Evolutionary conservation across 1,140 invertebrate genomes (phyloP).

Genomic region (Euura saliciscinereae): DNA sequence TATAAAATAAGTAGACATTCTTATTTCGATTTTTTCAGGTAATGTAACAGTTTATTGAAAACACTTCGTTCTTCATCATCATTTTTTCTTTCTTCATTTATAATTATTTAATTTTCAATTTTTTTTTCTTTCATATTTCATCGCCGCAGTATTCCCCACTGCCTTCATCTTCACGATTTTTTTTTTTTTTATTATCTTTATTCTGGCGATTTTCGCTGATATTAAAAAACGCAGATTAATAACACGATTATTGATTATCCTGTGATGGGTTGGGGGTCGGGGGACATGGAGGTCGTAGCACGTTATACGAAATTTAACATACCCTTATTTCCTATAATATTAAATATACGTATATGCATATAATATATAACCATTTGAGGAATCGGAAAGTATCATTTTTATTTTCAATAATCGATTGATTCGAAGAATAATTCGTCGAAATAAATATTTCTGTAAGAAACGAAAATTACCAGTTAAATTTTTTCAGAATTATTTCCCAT

Average conservation of each 20-base stretch:
- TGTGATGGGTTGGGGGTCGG: constrained; percentile 29
- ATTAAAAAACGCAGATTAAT: constrained; percentile 60
- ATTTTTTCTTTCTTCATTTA: too few species aligned
- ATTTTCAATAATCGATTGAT: too few species aligned
- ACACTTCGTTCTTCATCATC: constrained; percentile 33
- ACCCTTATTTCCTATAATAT: constrained; percentile 11
- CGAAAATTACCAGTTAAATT: too few species aligned
- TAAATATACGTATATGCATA: constrained; percentile 9
- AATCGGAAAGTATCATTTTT: too few species aligned
- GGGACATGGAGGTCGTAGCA: not conserved
- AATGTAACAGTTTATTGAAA: constrained; percentile 61
- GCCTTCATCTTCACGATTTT: too few species aligned
- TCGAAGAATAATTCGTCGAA: too few species aligned
- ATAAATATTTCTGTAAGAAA: too few species aligned
- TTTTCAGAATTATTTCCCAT: too few species aligned
- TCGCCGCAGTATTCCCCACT: constrained; percentile 38
- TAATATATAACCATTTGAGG: not conserved
- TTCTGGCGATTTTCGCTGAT: constrained; percentile 50
- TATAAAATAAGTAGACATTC: not conserved
- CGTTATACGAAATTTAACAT: constrained; percentile 48
- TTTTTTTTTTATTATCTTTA: not conserved
- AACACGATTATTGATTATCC: constrained; percentile 49
- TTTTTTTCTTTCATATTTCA: constrained; percentile 22
- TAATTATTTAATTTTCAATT: too few species aligned
- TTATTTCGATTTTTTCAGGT: constrained; percentile 38